These are phyloP conservation scores for Astropecten irregularis DNA, from an alignment of 53 echinoderm and acorn worm genomes.

Conservation along the genomic window DNA sequence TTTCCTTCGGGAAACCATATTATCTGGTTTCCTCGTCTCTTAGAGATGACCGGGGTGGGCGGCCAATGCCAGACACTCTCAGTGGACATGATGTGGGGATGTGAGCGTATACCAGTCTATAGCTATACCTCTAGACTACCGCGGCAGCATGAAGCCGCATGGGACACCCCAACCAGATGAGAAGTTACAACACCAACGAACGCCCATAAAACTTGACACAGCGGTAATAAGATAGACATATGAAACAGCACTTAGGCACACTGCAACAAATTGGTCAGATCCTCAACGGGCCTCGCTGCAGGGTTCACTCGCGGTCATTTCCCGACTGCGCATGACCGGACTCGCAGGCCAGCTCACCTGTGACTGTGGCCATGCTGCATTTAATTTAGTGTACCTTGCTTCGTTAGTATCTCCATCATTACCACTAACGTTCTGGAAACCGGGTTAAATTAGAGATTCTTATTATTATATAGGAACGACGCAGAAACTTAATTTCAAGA, in stretches of 20 bases:
- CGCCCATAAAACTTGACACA: slow-evolving; percentile 22
- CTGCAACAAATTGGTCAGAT: slow-evolving; percentile 46
- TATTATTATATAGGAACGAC: background rate
- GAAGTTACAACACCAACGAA: slow-evolving; percentile 1
- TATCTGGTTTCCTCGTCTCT: slow-evolving; percentile 52
- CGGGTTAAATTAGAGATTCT: slow-evolving; percentile 21
- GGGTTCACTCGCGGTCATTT: slow-evolving; percentile 46
- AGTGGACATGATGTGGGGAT: too few relatives aligned
- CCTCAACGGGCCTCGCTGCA: slow-evolving; percentile 12
- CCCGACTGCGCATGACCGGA: slow-evolving; percentile 32
- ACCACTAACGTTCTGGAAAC: slow-evolving; percentile 50
- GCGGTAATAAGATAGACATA: slow-evolving; percentile 4
- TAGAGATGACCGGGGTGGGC: background rate
- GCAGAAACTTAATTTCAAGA: slow-evolving; percentile 55
- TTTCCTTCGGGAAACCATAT: slow-evolving; percentile 36
- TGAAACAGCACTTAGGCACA: slow-evolving; percentile 10
- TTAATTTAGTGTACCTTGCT: slow-evolving; percentile 36
- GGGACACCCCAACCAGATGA: background rate
- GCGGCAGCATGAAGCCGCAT: background rate
- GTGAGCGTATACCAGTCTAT: background rate
- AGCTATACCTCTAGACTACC: background rate
- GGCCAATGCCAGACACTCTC: slow-evolving; percentile 5
- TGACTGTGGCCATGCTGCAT: slow-evolving; percentile 39
- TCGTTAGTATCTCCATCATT: slow-evolving; percentile 46
- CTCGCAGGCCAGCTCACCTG: background rate